Base-by-base conservation (phyloP, 23 tunicate genomes). In the Styela clava region DNA sequence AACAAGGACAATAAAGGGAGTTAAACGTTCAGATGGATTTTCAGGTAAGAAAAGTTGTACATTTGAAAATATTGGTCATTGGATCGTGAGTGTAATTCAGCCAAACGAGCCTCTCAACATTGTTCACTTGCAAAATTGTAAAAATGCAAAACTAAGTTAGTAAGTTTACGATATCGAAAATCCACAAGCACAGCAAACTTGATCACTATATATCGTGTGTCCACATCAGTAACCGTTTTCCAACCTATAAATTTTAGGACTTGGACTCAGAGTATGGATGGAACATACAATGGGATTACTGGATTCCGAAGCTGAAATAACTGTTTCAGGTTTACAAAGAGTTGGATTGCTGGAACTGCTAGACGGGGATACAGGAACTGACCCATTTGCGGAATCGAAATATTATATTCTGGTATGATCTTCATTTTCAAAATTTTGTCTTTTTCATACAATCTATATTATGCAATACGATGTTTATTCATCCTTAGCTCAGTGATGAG, bases 251-350 rank as follows among this genome's bases (percentile, higher is more conserved):
- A 22, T 35, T 16, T 30, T 37, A 89, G 95, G 95, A 1, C 33
- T 67, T 22, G 95, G 69, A 18, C 82, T 89, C 26, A 89, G 81
- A 51, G 51, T 78, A 30, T 89, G 95, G 95, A 68, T 81, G 83
- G 67, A 69, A 73, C 73, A 61, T 21, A 36, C 78, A 21, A 73
- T 89, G 86, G 95, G 89, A 20, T 1, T 85, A 22, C 32, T n/a
- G 3, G 85, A 78, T 25, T 21, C 34, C 33, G 88, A 85, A 71
- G 89, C 89, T 2, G 89, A 89, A 35, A 61, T 34, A 67, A 78
- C 85, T 2, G 87, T 81, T 2, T 33, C 62, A 31, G 34, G 80
- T 52, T 63, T 89, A 24, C 62, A 85, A 3, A 56, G 52, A 62
- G 83, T 63, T 21, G 88, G 88, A 24, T 44, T 85, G 61, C 74